A percentile compares a stretch with the other conserved stretches of the same genome.
These are phyloP conservation scores for Brachyrhaphis roseni DNA, from an alignment of 2,797 vertebrate genomes.

Conservation along the genomic window DNA sequence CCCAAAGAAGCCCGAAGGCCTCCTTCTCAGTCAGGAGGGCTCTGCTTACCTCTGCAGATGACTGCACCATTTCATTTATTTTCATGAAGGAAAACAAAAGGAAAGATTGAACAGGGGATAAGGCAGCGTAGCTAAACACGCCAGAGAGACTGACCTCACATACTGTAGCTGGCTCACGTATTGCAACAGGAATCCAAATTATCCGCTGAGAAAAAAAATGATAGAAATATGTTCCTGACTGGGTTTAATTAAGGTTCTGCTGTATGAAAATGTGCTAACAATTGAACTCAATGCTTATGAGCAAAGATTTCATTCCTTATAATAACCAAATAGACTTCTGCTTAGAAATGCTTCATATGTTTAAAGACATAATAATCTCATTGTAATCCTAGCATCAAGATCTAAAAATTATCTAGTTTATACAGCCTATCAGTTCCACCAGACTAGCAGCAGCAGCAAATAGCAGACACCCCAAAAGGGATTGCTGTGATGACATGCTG, in stretches of 20 bases:
- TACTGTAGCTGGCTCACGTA: conserved; percentile 49
- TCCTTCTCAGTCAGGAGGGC: conserved; percentile 73
- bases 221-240: conserved; percentile 46
- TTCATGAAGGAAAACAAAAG: conserved; percentile 77
- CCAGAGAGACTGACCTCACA: conserved; percentile 66
- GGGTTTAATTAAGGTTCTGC: conserved; percentile 54
- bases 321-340: conserved; percentile 8
- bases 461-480: neutral
- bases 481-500: neutral
- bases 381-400: neutral
- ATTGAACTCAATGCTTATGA: conserved; percentile 4
- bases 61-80: conserved; percentile 77
- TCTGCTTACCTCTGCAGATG: conserved; percentile 73
- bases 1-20: conserved; percentile 76
- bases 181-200: conserved; percentile 41
- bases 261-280: conserved; percentile 25
- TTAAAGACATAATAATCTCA: neutral
- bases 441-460: too few species aligned
- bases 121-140: conserved; percentile 63
- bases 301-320: conserved; percentile 11
- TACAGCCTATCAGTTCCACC: too few species aligned
- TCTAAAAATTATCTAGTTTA: neutral
- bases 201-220: conserved; percentile 33
- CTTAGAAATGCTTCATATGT: neutral
- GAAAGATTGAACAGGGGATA: conserved; percentile 69